Conservation (phyloP, 2,113 vertebrate genomes). For the Cinclus cinclus region DNA sequence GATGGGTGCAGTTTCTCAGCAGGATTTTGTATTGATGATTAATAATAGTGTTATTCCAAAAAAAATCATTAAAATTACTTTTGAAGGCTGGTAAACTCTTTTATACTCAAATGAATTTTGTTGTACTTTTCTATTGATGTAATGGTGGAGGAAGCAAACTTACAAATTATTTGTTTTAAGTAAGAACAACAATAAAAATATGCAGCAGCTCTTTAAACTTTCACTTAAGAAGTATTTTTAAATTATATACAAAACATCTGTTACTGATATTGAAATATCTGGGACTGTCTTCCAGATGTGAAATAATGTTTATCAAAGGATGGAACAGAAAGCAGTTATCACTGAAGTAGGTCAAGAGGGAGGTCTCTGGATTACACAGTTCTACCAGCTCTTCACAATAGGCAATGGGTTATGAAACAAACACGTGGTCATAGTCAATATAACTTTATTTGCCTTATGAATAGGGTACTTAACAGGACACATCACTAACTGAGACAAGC, state of each 20-base stretch:
- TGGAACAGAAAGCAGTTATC: constrained; percentile 34
- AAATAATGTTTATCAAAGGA: constrained; percentile 55
- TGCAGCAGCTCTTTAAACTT: constrained; percentile 42
- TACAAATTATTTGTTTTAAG: constrained; percentile 3
- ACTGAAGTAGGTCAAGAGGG: constrained; percentile 43
- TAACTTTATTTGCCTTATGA: constrained; percentile 11
- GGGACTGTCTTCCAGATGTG: constrained; percentile 59
- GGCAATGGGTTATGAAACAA: background rate
- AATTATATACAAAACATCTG: constrained; percentile 53
- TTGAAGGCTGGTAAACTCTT: background rate
- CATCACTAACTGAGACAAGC: background rate
- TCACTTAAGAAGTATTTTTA: constrained; percentile 49
- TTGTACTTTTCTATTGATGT: background rate
- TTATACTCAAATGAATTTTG: background rate
- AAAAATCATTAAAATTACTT: background rate
- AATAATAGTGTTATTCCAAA: background rate
- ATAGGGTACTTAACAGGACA: background rate
- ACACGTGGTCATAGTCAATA: background rate
- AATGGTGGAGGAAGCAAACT: background rate
- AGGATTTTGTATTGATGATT: background rate
- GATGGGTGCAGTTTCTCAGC: background rate
- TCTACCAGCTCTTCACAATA: background rate
- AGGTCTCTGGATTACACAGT: constrained; percentile 1
- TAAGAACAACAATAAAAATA: constrained; percentile 16
- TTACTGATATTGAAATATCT: constrained; percentile 23